A percentile compares a stretch with the other conserved stretches of the same genome.
Evolutionary conservation across 2,113 vertebrate species (phyloP).

Genomic region (Acinonyx jubatus): DNA sequence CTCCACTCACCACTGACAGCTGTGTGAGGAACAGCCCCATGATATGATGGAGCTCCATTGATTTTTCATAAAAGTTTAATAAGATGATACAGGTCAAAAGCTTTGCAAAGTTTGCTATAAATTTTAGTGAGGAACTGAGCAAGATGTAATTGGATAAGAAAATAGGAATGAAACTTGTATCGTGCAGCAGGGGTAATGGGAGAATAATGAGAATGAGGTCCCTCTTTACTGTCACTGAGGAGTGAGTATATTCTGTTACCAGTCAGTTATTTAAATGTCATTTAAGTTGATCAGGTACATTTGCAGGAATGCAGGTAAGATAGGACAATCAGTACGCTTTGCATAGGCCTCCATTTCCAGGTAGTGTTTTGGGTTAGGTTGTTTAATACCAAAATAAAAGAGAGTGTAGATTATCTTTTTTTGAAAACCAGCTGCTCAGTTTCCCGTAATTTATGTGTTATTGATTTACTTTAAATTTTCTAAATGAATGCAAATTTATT

Average conservation of each 20-base stretch:
- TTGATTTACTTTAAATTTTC: conserved; percentile 46
- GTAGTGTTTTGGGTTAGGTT: neutral
- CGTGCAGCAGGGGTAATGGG: neutral
- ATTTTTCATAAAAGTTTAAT: conserved; percentile 88
- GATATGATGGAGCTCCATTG: conserved; percentile 81
- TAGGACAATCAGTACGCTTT: neutral
- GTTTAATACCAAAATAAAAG: conserved; percentile 29
- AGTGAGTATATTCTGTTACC: too few relatives aligned
- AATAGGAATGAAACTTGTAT: conserved; percentile 58
- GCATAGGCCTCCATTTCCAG: neutral
- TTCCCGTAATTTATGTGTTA: conserved; percentile 15
- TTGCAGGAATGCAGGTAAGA: neutral
- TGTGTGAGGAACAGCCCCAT: conserved; percentile 75
- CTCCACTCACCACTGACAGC: conserved; percentile 70
- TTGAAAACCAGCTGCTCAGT: neutral
- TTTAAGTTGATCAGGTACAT: neutral
- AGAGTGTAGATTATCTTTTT: neutral
- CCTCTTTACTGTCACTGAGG: neutral
- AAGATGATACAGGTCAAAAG: conserved; percentile 85
- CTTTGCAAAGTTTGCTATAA: conserved; percentile 83
- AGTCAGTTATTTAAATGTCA: neutral
- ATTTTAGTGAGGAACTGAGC: conserved; percentile 76
- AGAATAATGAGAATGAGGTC: neutral
- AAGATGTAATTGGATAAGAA: conserved; percentile 68
- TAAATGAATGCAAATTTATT: conserved; percentile 49